phyloP scores from a whole-genome alignment of 2,113 vertebrate species.

The Sorex araneus region DNA sequence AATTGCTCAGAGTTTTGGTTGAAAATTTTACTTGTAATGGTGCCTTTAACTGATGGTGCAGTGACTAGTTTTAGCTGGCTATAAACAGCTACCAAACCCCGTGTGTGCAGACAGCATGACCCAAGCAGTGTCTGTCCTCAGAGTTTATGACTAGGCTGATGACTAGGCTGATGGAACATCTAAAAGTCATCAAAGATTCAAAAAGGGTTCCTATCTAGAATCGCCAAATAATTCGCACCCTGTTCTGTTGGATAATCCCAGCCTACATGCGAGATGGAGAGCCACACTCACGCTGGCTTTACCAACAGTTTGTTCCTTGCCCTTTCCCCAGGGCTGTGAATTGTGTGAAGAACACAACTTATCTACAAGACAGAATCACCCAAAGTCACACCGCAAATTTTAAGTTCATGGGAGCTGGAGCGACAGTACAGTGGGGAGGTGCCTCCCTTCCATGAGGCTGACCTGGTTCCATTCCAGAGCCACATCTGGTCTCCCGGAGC shows the following conservation, averaged over 20 bases:
- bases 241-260: slow-evolving; percentile 6
- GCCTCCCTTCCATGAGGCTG: too few species aligned
- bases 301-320: not conserved
- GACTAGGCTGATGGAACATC: not conserved
- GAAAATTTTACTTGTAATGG: slow-evolving; percentile 40
- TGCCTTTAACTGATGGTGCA: not conserved
- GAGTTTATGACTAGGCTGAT: not conserved
- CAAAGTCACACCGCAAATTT: not conserved
- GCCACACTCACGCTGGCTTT: not conserved
- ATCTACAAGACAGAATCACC: slow-evolving; percentile 12
- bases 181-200: not conserved
- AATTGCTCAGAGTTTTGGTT: not conserved
- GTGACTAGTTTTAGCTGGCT: not conserved
- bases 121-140: not conserved
- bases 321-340: not conserved
- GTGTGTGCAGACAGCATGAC: not conserved
- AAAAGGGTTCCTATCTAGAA: not conserved
- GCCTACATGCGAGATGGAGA: not conserved
- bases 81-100: not conserved
- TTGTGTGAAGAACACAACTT: not conserved
- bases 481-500: too few species aligned
- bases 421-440: too few species aligned
- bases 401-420: not conserved
- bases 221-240: not conserved
- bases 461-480: too few species aligned